phyloP scores from a whole-genome alignment of 2,888 invertebrate species.

The Cheilosia vernalis region DNA sequence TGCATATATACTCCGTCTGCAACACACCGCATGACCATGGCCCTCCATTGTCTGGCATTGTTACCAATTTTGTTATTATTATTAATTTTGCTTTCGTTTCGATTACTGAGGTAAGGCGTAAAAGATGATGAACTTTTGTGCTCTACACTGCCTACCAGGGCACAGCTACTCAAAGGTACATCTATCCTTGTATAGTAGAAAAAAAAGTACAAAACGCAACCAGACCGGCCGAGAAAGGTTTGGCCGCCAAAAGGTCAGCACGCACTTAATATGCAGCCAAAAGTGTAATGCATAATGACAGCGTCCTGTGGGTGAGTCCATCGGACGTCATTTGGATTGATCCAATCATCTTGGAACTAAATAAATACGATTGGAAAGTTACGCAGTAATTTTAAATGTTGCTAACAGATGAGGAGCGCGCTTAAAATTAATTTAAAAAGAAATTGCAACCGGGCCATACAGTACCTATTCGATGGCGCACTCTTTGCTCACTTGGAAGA shows the following conservation, averaged over 20 bases:
- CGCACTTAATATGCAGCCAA: constrained; percentile 8
- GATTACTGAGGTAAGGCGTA: constrained; percentile 26
- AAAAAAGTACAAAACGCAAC: not conserved
- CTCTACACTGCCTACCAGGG: not conserved
- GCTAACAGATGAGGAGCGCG: too few species aligned
- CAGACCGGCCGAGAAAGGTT: not conserved
- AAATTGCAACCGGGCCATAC: too few species aligned
- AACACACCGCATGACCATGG: constrained; percentile 41
- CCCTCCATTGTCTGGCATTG: constrained; percentile 52
- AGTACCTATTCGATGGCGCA: too few species aligned
- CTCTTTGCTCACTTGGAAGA: too few species aligned
- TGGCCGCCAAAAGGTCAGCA: not conserved
- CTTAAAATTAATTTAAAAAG: too few species aligned
- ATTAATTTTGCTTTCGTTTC: constrained; percentile 42
- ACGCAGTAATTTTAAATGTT: too few species aligned
- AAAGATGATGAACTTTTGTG: constrained; percentile 34
- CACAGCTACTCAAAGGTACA: not conserved
- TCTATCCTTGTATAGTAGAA: not conserved
- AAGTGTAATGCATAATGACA: constrained; percentile 20
- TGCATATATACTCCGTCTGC: constrained; percentile 28
- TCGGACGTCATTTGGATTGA: not conserved
- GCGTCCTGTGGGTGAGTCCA: constrained; percentile 4
- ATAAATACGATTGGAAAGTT: too few species aligned
- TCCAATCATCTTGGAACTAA: too few species aligned
- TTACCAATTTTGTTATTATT: constrained; percentile 60